Conservation (phyloP, 2,888 invertebrate species). For the Thymelicus sylvestris region DNA sequence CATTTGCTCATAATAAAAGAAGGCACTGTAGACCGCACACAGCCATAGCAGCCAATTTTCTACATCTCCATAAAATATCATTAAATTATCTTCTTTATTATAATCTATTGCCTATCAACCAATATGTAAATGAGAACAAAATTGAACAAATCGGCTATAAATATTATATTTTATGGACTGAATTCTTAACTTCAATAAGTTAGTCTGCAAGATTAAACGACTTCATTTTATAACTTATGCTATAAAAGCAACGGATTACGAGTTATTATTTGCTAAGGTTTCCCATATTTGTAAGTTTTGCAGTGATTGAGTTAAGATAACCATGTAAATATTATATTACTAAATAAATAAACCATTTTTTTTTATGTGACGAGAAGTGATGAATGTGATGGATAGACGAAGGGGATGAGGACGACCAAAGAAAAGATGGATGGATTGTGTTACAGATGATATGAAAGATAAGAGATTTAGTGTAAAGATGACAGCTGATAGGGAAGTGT, state of each 20-base stretch:
- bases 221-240: conserved; percentile 9
- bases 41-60: neutral
- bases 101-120: neutral
- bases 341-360: neutral
- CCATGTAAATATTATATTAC: neutral
- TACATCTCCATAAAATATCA: neutral
- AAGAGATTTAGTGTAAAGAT: too few relatives aligned
- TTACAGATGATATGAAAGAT: too few relatives aligned
- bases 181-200: conserved; percentile 16
- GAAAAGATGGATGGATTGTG: too few relatives aligned
- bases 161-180: conserved; percentile 13
- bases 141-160: conserved; percentile 11
- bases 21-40: neutral
- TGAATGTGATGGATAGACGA: too few relatives aligned
- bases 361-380: too few relatives aligned
- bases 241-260: neutral
- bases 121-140: conserved; percentile 18
- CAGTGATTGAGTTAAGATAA: neutral
- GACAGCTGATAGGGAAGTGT: too few relatives aligned
- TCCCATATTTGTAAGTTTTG: neutral
- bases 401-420: too few relatives aligned
- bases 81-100: too few relatives aligned
- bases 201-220: conserved; percentile 14
- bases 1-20: neutral
- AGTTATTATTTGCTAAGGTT: neutral